phyloP scores from a whole-genome alignment of 35 echinoderm and acorn worm species.

The Heliocidaris erythrogramma region DNA sequence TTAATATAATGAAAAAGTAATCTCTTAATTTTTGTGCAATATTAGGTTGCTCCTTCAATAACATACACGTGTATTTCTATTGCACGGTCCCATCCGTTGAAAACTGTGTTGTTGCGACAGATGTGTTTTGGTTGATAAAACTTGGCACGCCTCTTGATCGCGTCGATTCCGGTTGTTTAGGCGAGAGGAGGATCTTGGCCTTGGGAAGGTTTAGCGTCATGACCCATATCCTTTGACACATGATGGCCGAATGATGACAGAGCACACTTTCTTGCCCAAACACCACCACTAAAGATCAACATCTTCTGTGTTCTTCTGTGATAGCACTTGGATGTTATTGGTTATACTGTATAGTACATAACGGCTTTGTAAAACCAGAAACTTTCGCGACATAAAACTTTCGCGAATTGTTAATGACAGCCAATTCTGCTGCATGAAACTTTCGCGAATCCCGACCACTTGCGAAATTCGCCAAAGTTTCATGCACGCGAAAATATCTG shows the following conservation, averaged over 20 bases:
- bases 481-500: too few relatives aligned
- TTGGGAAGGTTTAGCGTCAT: constrained; percentile 31
- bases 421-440: too few relatives aligned
- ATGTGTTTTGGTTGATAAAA: constrained; percentile 8
- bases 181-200: constrained; percentile 26
- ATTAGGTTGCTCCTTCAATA: background rate
- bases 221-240: constrained; percentile 28
- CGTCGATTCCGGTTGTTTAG: constrained; percentile 32
- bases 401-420: too few relatives aligned
- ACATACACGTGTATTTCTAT: background rate
- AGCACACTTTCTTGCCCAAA: background rate
- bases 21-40: background rate
- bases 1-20: background rate
- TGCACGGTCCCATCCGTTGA: background rate
- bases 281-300: background rate
- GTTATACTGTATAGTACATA: too few relatives aligned
- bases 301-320: too few relatives aligned
- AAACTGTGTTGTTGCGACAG: background rate
- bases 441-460: too few relatives aligned
- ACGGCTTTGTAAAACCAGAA: too few relatives aligned
- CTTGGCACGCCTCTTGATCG: constrained; percentile 26
- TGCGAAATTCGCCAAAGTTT: too few relatives aligned
- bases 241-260: constrained; percentile 28
- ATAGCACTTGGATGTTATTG: too few relatives aligned
- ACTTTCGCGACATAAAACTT: too few relatives aligned